Evolutionary conservation across 2,888 invertebrate genomes (phyloP).

Genomic region (Sarcophaga variegata): DNA sequence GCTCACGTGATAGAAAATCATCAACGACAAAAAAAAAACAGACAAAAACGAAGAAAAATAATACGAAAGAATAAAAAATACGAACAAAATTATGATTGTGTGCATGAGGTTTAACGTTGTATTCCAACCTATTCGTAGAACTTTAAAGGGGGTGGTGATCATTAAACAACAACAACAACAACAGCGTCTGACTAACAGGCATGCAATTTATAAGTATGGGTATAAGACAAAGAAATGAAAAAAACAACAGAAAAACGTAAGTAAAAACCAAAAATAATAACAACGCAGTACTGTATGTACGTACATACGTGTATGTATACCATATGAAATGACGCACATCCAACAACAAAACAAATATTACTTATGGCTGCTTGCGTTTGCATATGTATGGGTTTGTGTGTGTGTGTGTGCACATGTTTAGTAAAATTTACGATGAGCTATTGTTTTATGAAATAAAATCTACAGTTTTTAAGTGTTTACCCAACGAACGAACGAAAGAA

Average conservation of each 20-base stretch:
- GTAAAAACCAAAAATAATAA: not conserved
- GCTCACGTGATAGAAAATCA: conserved; percentile 66
- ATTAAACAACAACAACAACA: conserved; percentile 15
- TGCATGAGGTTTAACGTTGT: conserved; percentile 29
- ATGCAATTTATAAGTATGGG: conserved; percentile 29
- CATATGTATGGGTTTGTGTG: not conserved
- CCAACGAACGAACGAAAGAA: not conserved
- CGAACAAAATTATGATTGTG: conserved; percentile 15
- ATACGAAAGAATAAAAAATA: not conserved
- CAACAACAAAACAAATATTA: conserved; percentile 27
- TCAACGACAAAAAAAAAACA: conserved; percentile 29
- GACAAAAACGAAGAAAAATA: conserved; percentile 34
- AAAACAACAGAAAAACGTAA: conserved; percentile 1
- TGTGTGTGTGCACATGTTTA: conserved; percentile 26
- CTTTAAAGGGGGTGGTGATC: conserved; percentile 63
- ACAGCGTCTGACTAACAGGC: conserved; percentile 44
- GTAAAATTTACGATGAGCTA: conserved; percentile 23
- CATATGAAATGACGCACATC: conserved; percentile 44
- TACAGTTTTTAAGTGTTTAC: conserved; percentile 7
- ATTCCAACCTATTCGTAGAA: conserved; percentile 16
- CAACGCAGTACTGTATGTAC: not conserved
- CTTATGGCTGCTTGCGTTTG: not conserved
- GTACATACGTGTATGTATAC: not conserved
- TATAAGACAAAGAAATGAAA: not conserved
- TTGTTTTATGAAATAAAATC: not conserved